Conservation (phyloP, 2,888 invertebrate genomes). For the Erebia palarica region DNA sequence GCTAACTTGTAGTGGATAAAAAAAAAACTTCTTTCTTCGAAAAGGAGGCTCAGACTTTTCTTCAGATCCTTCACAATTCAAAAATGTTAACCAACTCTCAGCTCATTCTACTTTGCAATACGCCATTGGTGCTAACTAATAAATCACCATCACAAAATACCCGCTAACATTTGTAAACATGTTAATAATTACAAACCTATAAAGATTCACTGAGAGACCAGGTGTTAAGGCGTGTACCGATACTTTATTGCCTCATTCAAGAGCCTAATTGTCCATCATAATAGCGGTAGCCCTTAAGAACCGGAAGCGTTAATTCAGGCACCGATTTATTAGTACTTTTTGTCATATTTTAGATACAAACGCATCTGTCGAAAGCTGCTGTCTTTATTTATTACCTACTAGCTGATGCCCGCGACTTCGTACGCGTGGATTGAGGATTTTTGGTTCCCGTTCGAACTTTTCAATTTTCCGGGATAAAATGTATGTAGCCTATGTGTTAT, state of each 20-base stretch:
- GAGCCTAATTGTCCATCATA: conserved; percentile 24
- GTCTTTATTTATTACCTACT: too few relatives aligned
- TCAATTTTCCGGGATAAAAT: too few relatives aligned
- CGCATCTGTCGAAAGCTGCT: conserved; percentile 31
- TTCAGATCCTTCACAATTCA: not conserved
- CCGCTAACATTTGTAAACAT: conserved; percentile 31
- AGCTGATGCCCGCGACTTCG: too few relatives aligned
- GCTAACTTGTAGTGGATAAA: too few relatives aligned
- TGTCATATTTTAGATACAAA: conserved; percentile 19
- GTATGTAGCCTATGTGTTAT: too few relatives aligned
- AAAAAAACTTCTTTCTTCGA: too few relatives aligned
- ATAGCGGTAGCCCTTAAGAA: conserved; percentile 38
- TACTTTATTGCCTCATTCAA: conserved; percentile 34
- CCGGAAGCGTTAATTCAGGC: conserved; percentile 41
- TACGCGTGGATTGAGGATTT: too few relatives aligned
- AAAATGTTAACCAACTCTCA: not conserved
- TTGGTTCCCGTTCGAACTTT: too few relatives aligned
- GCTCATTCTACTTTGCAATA: not conserved
- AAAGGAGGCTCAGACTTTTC: not conserved
- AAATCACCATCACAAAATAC: conserved; percentile 26
- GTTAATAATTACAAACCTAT: conserved; percentile 24
- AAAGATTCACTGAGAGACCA: conserved; percentile 36
- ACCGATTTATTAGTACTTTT: conserved; percentile 30
- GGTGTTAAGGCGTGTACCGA: conserved; percentile 43
- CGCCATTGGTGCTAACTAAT: not conserved